Conservation (phyloP, 2,113 vertebrate genomes). For the Panthera uncia region DNA sequence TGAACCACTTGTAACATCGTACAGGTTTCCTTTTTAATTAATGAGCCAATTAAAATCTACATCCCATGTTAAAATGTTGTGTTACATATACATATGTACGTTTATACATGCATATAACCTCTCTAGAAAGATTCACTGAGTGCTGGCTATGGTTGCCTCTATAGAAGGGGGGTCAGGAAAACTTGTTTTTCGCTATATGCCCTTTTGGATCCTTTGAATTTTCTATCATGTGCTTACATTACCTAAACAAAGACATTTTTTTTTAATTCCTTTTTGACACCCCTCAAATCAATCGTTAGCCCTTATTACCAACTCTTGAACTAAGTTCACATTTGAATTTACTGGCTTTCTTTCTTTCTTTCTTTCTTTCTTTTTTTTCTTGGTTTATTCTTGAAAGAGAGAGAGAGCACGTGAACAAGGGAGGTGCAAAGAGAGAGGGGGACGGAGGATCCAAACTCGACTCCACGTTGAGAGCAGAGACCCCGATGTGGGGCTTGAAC, state of each 20-base stretch:
- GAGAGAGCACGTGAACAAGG: too few species aligned
- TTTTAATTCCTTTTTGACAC: not conserved
- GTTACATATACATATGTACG: not conserved
- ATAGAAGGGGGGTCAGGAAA: not conserved
- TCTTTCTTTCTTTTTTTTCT: too few species aligned
- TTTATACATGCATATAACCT: not conserved
- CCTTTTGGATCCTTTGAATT: not conserved
- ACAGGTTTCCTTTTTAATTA: not conserved
- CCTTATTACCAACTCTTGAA: not conserved
- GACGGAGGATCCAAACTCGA: too few species aligned
- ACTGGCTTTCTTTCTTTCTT: not conserved
- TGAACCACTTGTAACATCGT: not conserved
- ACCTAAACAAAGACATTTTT: not conserved
- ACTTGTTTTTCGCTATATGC: not conserved
- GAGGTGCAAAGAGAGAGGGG: too few species aligned
- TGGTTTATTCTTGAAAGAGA: too few species aligned
- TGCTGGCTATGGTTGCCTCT: not conserved
- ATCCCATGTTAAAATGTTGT: not conserved
- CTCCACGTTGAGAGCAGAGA: too few species aligned
- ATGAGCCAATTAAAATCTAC: not conserved
- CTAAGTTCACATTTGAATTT: constrained; percentile 7
- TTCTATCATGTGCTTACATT: not conserved
- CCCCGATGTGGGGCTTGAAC: too few species aligned
- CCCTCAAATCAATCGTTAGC: not conserved
- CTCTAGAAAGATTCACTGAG: not conserved